These are phyloP conservation scores for Phortica variegata DNA, from an alignment of 1,140 invertebrate genomes.

Conservation along the genomic window DNA sequence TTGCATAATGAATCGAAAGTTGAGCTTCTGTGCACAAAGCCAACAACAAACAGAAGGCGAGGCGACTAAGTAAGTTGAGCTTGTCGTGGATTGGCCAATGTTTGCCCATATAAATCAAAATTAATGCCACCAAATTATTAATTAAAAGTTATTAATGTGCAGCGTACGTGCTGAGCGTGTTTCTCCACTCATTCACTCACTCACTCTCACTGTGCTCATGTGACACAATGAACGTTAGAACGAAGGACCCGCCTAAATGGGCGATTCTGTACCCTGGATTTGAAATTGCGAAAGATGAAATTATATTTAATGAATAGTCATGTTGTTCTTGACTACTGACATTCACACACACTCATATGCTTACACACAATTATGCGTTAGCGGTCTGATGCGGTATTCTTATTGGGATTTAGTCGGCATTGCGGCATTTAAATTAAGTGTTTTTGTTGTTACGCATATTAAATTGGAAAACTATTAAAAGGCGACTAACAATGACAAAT, in stretches of 20 bases:
- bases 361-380: too few relatives aligned
- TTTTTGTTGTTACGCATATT: too few relatives aligned
- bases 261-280: neutral
- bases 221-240: neutral
- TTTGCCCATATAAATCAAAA: slow-evolving; percentile 50
- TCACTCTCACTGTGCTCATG: neutral
- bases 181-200: neutral
- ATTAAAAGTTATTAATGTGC: slow-evolving; percentile 49
- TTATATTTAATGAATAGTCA: slow-evolving; percentile 32
- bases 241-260: neutral
- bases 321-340: slow-evolving; percentile 22
- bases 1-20: too few relatives aligned
- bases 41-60: too few relatives aligned
- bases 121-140: slow-evolving; percentile 49
- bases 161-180: neutral
- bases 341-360: too few relatives aligned
- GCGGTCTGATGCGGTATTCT: too few relatives aligned
- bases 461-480: too few relatives aligned
- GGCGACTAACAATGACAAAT: slow-evolving; percentile 45
- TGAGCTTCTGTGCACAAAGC: too few relatives aligned
- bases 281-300: slow-evolving; percentile 22
- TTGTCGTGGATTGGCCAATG: too few relatives aligned
- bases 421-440: too few relatives aligned
- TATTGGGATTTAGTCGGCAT: too few relatives aligned
- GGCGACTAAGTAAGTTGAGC: too few relatives aligned